Conservation (phyloP, 2,888 invertebrate species). For the Lepidocyrtoides sp. region DNA sequence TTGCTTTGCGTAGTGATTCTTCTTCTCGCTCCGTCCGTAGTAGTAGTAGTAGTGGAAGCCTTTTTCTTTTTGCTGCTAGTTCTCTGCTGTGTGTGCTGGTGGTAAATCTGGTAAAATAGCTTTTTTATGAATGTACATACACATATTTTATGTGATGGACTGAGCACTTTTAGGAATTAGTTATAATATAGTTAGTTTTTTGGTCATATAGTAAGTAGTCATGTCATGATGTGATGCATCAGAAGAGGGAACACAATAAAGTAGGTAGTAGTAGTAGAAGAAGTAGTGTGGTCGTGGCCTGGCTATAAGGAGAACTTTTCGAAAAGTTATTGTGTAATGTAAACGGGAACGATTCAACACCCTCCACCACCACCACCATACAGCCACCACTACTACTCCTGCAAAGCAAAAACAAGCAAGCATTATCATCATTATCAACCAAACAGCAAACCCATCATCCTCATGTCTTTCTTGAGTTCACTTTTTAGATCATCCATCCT, state of each 20-base stretch:
- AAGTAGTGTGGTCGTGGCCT: constrained; percentile 4
- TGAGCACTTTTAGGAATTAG: constrained; percentile 5
- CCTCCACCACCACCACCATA: background rate
- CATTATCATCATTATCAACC: constrained; percentile 41
- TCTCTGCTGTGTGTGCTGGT: constrained; percentile 20
- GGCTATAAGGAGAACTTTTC: constrained; percentile 38
- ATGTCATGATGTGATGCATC: constrained; percentile 13
- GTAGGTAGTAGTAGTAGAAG: constrained; percentile 30
- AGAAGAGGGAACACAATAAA: constrained; percentile 43
- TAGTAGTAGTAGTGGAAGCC: constrained; percentile 26
- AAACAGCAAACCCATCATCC: constrained; percentile 53
- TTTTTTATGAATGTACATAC: constrained; percentile 47
- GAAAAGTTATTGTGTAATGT: constrained; percentile 56
- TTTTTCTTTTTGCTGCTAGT: background rate
- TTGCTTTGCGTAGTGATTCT: constrained; percentile 33
- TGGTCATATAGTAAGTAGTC: background rate
- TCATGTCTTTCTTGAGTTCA: constrained; percentile 74
- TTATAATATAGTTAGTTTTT: background rate
- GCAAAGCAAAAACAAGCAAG: background rate
- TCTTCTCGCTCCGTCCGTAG: background rate
- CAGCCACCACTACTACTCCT: too few species aligned
- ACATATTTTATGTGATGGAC: constrained; percentile 21
- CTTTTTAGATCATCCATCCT: constrained; percentile 77
- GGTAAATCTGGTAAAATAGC: constrained; percentile 53
- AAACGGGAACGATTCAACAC: constrained; percentile 77